Evolutionary conservation across 2,797 vertebrate species (phyloP), one percentile per base, ranked within the genome.

Genomic region (Glyptemys insculpta): DNA sequence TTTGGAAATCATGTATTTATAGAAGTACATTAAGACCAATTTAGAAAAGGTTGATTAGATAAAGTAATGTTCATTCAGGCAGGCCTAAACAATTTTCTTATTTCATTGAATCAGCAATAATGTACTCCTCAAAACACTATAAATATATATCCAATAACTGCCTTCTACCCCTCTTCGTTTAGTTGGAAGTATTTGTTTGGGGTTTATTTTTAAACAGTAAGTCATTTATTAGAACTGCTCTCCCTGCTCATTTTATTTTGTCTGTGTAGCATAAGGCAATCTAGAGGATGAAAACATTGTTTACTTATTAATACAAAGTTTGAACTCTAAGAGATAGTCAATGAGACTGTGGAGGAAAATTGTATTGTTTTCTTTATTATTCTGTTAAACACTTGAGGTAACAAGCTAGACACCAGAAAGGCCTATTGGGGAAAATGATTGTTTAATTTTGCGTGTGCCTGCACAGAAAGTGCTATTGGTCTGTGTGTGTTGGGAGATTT

Each of bases 41-140:
- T 97, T 95, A 96, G 92, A 95, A 97, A 91, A 94, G 91, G 83
- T 91, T 97, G 86, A 97, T 98, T 97, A 97, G 85, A 98, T 97
- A 96, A 97, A 97, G 95, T 94, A 96, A 96, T 96, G 81, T 78
- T 97, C 86, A 90, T 95, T 96, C 96, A 97, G 92, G 91, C 85
- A 92, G 95, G 94, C 93, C 95, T 95, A 97, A 97, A 97, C 93
- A 96, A 96, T 97, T 96, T 96, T 97, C 94, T 97, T 91, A 96
- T 97, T 98, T 97, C 95, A 96, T 95, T 97, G 94, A 97, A 98
- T 96, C 97, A 97, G 86, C 92, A 97, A 95, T 96, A 95, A 95
- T 92, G 95, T 85, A 95, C 95, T 97, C 89, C 83, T 96, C 95
- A 96, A 97, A 97, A 97, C 88, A 95, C 92, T 96, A 97, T 97